Evolutionary conservation across 2,888 invertebrate species (phyloP).

Genomic region (Cheilosia variabilis): DNA sequence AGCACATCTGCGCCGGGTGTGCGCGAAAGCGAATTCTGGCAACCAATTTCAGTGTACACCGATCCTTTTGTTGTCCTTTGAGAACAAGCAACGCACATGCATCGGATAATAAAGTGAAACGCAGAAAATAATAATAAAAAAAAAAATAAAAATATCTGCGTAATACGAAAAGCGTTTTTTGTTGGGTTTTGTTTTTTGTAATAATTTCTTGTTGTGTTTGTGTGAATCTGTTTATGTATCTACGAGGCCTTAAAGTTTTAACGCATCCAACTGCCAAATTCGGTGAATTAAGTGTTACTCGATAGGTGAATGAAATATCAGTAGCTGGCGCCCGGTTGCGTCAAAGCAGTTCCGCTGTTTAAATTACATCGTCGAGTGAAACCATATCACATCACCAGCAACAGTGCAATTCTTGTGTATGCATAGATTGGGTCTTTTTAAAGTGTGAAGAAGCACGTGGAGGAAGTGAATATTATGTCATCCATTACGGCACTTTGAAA

Average conservation of each 20-base stretch:
- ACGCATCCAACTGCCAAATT: constrained; percentile 26
- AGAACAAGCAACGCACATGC: constrained; percentile 25
- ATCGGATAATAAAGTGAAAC: constrained; percentile 25
- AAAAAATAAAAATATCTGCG: constrained; percentile 37
- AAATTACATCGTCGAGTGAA: neutral
- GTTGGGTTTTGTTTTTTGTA: constrained; percentile 19
- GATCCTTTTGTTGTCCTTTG: constrained; percentile 68
- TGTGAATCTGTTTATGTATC: constrained; percentile 13
- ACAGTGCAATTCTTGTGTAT: constrained; percentile 5
- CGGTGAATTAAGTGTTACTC: constrained; percentile 22
- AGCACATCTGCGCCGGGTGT: constrained; percentile 75
- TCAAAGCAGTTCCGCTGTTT: neutral
- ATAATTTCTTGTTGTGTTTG: constrained; percentile 9
- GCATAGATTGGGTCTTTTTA: neutral
- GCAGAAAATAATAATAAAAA: constrained; percentile 27
- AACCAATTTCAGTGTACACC: constrained; percentile 32
- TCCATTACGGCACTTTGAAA: constrained; percentile 14
- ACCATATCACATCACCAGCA: neutral
- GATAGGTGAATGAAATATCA: constrained; percentile 32
- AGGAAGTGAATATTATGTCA: constrained; percentile 55
- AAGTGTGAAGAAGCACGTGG: constrained; percentile 37
- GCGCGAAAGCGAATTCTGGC: constrained; percentile 44
- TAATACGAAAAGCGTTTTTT: neutral
- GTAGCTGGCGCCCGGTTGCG: constrained; percentile 24
- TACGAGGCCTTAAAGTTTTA: constrained; percentile 64